Evolutionary conservation across 2,113 vertebrate species (phyloP), one percentile per base, ranked within the genome.

Genomic region (Serinus canaria): DNA sequence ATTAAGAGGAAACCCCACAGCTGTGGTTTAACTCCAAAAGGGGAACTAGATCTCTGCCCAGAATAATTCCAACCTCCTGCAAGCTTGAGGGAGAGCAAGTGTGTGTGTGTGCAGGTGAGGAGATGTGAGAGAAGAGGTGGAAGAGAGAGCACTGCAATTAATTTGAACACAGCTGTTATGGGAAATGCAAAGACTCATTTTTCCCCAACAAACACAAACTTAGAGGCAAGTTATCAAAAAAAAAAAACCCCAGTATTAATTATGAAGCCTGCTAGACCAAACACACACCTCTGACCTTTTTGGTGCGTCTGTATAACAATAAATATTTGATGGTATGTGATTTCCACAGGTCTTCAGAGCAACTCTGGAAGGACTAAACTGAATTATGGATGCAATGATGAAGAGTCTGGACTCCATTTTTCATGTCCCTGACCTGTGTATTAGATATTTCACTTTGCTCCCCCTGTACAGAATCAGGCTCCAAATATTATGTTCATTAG

Each of bases 71-170:
- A 52, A 9, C 22, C 9, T 68, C 68, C 30, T 35, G 15, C 27
- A 25, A 66, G 7, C 23, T 66, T 52, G 39, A 64, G 52, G 37
- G 31, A 12, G 31, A 43, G 41, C 0, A 0, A 17, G 27, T 0
- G 0, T 3, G 2, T 21, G 31, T 35, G 10, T 23, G 41, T n/a
- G 19, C 43, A 23, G 52, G 16, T 33, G 53, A 72, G 20, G 28
- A 87, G 70, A 73, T 0, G 7, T 8, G 33, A 58, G 44, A 41
- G 37, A 31, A 67, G 35, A 37, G 18, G 28, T 2, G 14, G 52
- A 49, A 63, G 74, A 63, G n/a, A 84, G 33, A 77, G 4, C 14
- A 22, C 58, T 69, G 13, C 20, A 35, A 53, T 47, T 77, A 67
- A 43, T 93, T 83, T 83, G 47, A 83, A 28, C 35, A 52, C 22